Evolutionary conservation across 2,113 vertebrate species (phyloP).

Genomic region (Bubo scandiacus): DNA sequence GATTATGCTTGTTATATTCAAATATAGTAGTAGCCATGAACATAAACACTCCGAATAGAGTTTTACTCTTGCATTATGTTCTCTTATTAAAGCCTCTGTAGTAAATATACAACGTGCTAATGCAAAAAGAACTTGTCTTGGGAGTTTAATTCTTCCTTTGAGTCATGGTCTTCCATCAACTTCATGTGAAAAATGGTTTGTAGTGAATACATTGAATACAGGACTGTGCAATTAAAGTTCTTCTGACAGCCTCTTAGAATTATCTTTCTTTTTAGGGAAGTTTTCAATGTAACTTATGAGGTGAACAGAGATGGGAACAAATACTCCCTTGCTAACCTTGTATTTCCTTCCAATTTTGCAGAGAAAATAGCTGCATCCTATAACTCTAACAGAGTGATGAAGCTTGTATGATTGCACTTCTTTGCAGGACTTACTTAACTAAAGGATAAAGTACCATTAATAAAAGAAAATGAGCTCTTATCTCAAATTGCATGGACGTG

Average conservation of each 20-base stretch:
- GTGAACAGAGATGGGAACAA: background rate
- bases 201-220: background rate
- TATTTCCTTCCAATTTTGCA: background rate
- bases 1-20: background rate
- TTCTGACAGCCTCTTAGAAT: background rate
- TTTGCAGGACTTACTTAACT: background rate
- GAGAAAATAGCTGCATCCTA: background rate
- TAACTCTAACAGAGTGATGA: background rate
- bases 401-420: background rate
- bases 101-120: background rate
- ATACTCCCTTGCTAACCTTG: background rate
- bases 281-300: background rate
- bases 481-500: background rate
- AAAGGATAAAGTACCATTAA: background rate
- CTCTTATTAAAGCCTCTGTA: background rate
- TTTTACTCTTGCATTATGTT: background rate
- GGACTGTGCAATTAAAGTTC: background rate
- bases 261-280: background rate
- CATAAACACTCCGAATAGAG: background rate
- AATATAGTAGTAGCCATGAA: background rate
- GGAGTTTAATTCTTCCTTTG: background rate
- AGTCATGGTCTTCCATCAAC: background rate
- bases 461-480: background rate
- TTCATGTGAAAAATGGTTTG: background rate
- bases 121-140: background rate